These are phyloP conservation scores for Pterocles burchelli DNA, from an alignment of 2,113 vertebrate species.

Conservation along the genomic window DNA sequence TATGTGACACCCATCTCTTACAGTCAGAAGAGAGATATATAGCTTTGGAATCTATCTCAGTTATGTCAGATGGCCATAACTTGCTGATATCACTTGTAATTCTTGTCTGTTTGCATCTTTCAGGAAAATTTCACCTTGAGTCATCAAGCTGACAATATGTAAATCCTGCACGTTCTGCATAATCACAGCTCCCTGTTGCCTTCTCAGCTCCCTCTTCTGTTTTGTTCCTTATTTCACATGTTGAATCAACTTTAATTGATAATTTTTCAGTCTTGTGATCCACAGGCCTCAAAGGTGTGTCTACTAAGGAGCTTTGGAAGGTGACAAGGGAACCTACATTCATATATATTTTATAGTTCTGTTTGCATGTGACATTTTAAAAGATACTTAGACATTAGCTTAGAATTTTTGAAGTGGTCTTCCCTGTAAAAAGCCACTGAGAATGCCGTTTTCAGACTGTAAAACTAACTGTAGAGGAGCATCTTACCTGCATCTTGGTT, in stretches of 20 bases:
- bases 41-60: neutral
- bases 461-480: neutral
- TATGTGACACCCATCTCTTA: accelerated
- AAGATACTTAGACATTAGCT: neutral
- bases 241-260: neutral
- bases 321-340: neutral
- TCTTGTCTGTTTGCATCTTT: neutral
- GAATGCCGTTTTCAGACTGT: neutral
- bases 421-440: neutral
- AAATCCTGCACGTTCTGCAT: neutral
- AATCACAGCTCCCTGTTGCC: neutral
- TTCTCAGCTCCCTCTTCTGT: neutral
- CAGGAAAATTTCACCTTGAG: neutral
- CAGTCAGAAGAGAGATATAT: neutral
- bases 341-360: neutral
- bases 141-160: neutral
- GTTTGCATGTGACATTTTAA: neutral
- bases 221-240: neutral
- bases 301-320: neutral
- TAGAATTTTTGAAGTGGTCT: neutral
- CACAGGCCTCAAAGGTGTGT: neutral
- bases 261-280: neutral
- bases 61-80: neutral
- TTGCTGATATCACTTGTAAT: neutral
- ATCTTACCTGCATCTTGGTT: neutral